Evolutionary conservation across 2,797 vertebrate genomes (phyloP).

Genomic region (Ceyx erithaca): DNA sequence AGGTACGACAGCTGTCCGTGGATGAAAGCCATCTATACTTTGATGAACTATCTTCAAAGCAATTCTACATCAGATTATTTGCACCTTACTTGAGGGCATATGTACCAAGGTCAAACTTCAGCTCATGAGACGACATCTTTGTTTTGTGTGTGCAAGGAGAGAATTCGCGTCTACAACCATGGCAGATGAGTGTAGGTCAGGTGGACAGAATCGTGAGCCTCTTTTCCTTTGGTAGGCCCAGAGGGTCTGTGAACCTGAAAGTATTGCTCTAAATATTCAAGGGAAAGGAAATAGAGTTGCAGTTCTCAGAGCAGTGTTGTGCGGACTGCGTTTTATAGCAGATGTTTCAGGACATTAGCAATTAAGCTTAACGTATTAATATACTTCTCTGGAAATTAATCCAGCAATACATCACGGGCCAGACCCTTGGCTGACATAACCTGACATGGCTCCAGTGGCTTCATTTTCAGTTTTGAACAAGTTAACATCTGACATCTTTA

Average conservation of each 20-base stretch:
- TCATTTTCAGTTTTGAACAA: conserved; percentile 18
- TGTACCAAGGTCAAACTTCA: not conserved
- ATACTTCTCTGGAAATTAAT: not conserved
- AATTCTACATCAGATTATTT: not conserved
- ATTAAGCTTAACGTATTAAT: not conserved
- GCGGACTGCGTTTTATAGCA: not conserved
- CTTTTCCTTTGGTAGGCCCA: not conserved
- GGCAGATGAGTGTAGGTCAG: not conserved
- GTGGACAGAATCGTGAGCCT: not conserved
- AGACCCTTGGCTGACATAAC: not conserved
- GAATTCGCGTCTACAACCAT: not conserved
- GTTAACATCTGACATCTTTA: not conserved
- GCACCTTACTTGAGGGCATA: not conserved
- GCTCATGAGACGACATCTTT: not conserved
- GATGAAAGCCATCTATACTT: not conserved
- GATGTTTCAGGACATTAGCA: conserved; percentile 21
- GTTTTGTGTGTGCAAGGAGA: rapidly evolving
- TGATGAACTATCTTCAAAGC: not conserved
- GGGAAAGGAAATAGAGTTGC: not conserved
- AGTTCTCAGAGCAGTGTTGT: not conserved
- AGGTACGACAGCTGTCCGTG: not conserved
- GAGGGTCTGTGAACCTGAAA: not conserved
- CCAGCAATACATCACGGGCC: not conserved
- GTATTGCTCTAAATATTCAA: not conserved
- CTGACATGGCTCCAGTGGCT: not conserved